Base-by-base conservation (phyloP, 2,797 vertebrate genomes). In the Falco peregrinus region DNA sequence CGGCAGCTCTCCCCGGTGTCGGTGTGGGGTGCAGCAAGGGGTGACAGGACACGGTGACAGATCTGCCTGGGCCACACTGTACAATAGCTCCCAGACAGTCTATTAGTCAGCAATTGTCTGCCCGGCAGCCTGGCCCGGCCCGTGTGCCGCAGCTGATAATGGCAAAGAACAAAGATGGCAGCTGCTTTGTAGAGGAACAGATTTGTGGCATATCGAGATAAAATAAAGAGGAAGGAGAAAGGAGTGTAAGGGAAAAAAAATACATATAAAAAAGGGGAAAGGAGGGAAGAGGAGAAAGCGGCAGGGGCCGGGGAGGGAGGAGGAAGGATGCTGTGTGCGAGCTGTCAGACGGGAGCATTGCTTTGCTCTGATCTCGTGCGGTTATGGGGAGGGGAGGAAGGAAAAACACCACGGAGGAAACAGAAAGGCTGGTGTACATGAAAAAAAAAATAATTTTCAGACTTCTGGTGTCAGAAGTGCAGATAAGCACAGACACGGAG, bases 91-190 rank as follows among this genome's bases (percentile, higher is more conserved):
- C 25, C 97, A 95, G 98, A 93, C 98, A 97, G 93, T 98, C 97
- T 95, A 96, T 98, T 96, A 97, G 96, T 67, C 89, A 89, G 95
- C 94, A 67, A 98, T 98, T 98, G 98, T 98, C 96, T 96, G 97
- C 97, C 95, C 71, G 91, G 96, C 96, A 82, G 98, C 97, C 96
- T 81, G 63, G 76, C 96, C 95, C 31, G 87, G 96, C 90, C 96
- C 86, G 89, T 93, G 96, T 83, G 83, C 96, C 61, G 91, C 97
- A 95, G 89, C 97, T 96, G 97, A 98, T 98, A 98, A 98, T 98
- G 97, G 97, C 87, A 90, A 80, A 76, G 97, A 96, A 97, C 98
- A 98, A 98, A 98, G 98, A 98, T 98, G 98, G 98, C 97, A 98
- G 98, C 97, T 98, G 98, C 97, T 96, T 97, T 95, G 97, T 93